Evolutionary conservation across 2,888 invertebrate genomes (phyloP), one percentile per base, ranked within the genome.

Genomic region (Drosophila algonquin): DNA sequence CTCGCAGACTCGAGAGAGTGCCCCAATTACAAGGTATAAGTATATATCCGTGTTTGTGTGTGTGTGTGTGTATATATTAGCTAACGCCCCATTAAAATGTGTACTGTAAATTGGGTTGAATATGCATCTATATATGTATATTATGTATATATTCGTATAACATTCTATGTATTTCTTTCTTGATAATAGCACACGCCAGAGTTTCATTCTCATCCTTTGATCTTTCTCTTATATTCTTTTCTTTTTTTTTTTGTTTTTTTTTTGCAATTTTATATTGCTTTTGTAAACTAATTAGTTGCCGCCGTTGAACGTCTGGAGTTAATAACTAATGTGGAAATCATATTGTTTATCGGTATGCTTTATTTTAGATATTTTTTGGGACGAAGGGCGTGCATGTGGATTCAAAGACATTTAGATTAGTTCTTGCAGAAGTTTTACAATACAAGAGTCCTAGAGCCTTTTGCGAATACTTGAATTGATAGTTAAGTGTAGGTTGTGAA

Each of bases 81-180:
- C 27, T 76, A 63, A 72, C 73, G 72, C 77, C 81, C 80, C 81
- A 67, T 82, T 79, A 75, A 77, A 81, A 73, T 71, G 71, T 82
- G 69, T 80, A 81, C 77, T 55, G 58, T 80, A 73, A 83, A 71
- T 75, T 80, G 76, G 60, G 75, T 87, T 75, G 75, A 75, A 76
- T 84, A 80, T 74, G 65, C 68, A 76, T 77, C 63, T 69, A 70
- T 81, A 69, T 44, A 59, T 44, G 35, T 35, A 35, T 35, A 45
- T 68, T 21, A 70, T 65, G 61, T 71, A 62, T 74, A 75, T 77
- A 64, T 70, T 75, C 46, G 58, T 71, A 75, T 72, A 68, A 63
- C 62, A 60, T 59, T 71, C 54, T 45, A 73, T 70, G 68, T 63
- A 64, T 55, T 68, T 64, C 54, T 48, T 62, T 53, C 57, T 75